Percentiles rank a stretch among this genome's conserved stretches.
Conservation (phyloP, 2,797 vertebrate species). For the Eulemur rubriventer region DNA sequence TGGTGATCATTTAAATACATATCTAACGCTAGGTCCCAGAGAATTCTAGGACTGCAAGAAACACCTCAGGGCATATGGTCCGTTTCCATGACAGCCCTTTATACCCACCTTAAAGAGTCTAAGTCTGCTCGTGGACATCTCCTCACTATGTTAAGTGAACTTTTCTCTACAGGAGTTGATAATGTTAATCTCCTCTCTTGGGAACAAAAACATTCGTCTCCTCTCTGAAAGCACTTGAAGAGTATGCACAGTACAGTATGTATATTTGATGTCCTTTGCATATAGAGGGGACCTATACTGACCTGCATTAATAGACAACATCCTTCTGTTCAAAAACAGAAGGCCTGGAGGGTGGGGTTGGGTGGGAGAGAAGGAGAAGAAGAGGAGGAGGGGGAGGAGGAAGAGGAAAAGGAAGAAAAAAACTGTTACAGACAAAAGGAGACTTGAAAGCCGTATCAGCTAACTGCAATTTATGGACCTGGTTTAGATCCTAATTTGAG, state of each 20-base stretch:
- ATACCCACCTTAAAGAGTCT: background rate
- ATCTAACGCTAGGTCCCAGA: background rate
- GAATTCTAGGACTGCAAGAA: background rate
- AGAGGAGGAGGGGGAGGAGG: fast-evolving
- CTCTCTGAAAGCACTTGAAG: background rate
- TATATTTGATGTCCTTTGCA: background rate
- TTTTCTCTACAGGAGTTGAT: constrained; percentile 10
- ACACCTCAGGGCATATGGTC: background rate
- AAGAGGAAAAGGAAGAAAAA: background rate
- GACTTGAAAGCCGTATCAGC: background rate
- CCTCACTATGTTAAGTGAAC: background rate
- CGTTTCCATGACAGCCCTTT: background rate
- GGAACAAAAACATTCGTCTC: constrained; percentile 3
- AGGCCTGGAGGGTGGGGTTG: too few species aligned
- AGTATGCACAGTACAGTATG: background rate
- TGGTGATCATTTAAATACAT: background rate
- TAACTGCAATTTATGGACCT: background rate
- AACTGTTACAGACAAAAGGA: background rate
- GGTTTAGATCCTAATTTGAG: background rate
- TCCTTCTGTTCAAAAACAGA: constrained; percentile 36
- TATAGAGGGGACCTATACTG: background rate
- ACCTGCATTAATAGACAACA: background rate
- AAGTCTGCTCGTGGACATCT: background rate
- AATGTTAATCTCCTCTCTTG: background rate
- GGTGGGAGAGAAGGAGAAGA: background rate